These are phyloP conservation scores for Eristalis intricaria DNA, from an alignment of 2,888 invertebrate genomes.

Conservation along the genomic window DNA sequence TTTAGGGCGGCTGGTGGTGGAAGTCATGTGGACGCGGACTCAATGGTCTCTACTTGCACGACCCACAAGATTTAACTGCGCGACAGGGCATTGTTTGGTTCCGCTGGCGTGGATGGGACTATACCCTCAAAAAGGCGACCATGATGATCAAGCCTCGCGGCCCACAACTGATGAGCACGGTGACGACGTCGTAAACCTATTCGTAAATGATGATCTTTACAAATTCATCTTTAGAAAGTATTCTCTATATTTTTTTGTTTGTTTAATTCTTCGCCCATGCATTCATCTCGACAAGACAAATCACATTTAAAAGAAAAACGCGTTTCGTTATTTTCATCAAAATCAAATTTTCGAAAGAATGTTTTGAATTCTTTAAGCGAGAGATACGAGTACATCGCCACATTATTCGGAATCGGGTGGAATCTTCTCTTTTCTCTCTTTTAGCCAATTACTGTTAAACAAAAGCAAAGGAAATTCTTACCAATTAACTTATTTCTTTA, in stretches of 20 bases:
- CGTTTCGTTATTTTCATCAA: constrained; percentile 17
- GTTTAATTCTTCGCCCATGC: constrained; percentile 23
- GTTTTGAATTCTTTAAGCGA: constrained; percentile 37
- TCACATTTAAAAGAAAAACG: constrained; percentile 8
- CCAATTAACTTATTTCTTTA: constrained; percentile 58
- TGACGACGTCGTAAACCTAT: constrained; percentile 70
- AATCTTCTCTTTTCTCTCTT: constrained; percentile 38
- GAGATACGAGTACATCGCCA: constrained; percentile 4
- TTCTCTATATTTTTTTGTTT: constrained; percentile 1
- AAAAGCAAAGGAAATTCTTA: constrained; percentile 49
- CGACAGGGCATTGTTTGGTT: constrained; percentile 97
- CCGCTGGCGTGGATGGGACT: constrained; percentile 97
- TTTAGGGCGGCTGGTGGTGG: constrained; percentile 95
- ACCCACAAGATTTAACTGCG: constrained; percentile 94
- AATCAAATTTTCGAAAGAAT: constrained; percentile 32
- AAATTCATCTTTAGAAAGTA: constrained; percentile 62
- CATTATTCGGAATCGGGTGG: constrained; percentile 34
- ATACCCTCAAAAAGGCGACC: constrained; percentile 92
- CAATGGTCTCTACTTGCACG: constrained; percentile 93
- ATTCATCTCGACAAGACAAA: constrained; percentile 47
- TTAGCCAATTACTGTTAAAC: constrained; percentile 63
- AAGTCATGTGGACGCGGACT: constrained; percentile 95
- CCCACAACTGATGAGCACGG: constrained; percentile 77
- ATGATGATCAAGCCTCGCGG: constrained; percentile 93
- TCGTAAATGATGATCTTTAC: constrained; percentile 40